A percentile compares a stretch with the other conserved stretches of the same genome.
phyloP scores from a whole-genome alignment of 2,888 invertebrate species.

The Alloscopus bannaensis region DNA sequence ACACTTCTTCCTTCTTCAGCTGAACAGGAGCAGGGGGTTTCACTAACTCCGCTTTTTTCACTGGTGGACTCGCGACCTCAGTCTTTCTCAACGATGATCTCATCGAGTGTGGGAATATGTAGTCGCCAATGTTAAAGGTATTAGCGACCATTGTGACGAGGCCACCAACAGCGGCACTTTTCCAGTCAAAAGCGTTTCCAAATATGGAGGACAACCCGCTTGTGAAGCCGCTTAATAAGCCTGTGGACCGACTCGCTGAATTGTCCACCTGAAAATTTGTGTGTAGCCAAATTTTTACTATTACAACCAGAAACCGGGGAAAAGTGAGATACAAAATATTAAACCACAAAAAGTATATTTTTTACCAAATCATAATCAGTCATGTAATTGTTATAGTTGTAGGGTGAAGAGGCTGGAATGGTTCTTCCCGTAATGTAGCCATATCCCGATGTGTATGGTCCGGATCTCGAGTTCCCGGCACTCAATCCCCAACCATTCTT shows the following conservation, averaged over 20 bases:
- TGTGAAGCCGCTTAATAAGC: background rate
- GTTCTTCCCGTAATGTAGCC: constrained; percentile 40
- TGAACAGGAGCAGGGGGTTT: background rate
- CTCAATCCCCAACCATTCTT: constrained; percentile 48
- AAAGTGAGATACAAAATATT: no score
- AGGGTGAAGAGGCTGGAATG: background rate
- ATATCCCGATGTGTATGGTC: constrained; percentile 49
- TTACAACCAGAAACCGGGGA: no score
- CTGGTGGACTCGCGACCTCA: no score
- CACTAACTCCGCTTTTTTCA: no score
- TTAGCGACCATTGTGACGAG: background rate
- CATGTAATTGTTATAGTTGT: constrained; percentile 24
- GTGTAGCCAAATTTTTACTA: no score
- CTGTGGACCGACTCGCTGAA: background rate
- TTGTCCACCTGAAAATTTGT: background rate
- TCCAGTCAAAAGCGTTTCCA: constrained; percentile 3
- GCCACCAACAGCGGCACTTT: constrained; percentile 19
- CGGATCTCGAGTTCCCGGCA: constrained; percentile 38
- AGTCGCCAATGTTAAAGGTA: no score
- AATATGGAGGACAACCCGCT: background rate
- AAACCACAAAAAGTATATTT: no score
- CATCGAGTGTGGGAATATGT: no score
- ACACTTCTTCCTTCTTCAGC: background rate
- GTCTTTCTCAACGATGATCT: no score
- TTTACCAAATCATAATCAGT: constrained; percentile 39